Evolutionary conservation across 2,888 invertebrate species (phyloP).

Genomic region (Limulus polyphemus): DNA sequence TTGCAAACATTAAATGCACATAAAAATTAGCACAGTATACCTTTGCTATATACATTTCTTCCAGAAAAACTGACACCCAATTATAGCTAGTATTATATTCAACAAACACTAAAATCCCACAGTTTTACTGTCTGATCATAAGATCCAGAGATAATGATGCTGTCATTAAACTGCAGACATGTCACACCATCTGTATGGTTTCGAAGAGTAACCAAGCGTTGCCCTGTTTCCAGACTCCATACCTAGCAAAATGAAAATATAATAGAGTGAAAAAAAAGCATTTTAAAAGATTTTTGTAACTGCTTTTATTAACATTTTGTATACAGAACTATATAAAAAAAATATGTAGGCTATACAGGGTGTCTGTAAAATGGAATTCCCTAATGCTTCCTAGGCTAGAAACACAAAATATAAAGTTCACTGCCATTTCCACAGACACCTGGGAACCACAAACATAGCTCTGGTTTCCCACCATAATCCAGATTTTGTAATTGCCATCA

Average conservation of each 20-base stretch:
- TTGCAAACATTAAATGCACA: too few relatives aligned
- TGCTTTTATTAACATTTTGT: too few relatives aligned
- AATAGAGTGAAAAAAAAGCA: background rate
- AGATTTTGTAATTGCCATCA: too few relatives aligned
- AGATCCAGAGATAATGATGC: conserved; percentile 43
- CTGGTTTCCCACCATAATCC: too few relatives aligned
- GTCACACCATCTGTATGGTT: conserved; percentile 45
- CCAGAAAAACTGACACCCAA: background rate
- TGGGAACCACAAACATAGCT: too few relatives aligned
- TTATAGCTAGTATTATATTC: conserved; percentile 6
- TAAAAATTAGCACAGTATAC: too few relatives aligned
- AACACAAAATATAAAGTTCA: too few relatives aligned
- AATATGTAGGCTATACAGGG: too few relatives aligned
- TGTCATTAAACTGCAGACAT: conserved; percentile 44
- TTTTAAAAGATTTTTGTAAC: background rate
- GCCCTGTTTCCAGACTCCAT: conserved; percentile 42
- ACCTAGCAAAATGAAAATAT: conserved; percentile 32
- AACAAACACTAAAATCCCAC: conserved; percentile 41
- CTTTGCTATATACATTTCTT: background rate
- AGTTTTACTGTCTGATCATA: conserved; percentile 44
- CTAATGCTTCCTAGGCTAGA: too few relatives aligned
- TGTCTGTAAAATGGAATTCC: too few relatives aligned
- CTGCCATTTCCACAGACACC: too few relatives aligned
- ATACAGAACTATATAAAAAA: too few relatives aligned
- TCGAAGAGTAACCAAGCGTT: conserved; percentile 40